Conservation (phyloP, 2,888 invertebrate species). For the Netelia virgata region DNA sequence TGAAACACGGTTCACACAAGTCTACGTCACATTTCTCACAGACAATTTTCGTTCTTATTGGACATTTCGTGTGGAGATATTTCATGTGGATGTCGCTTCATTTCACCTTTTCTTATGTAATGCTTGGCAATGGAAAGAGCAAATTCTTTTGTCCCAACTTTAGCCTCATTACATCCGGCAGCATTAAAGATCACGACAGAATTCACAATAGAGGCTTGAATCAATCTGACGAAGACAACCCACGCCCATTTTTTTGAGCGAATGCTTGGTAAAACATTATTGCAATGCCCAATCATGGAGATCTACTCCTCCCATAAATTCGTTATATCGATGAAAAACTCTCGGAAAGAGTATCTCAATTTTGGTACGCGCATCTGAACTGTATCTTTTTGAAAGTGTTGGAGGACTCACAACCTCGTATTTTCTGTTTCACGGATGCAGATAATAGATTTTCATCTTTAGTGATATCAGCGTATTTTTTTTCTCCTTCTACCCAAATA, state of each 20-base stretch:
- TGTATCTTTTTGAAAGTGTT: too few relatives aligned
- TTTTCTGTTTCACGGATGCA: conserved; percentile 28
- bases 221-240: conserved; percentile 61
- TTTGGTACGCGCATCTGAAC: too few relatives aligned
- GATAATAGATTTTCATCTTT: conserved; percentile 54
- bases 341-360: too few relatives aligned
- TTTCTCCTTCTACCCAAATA: conserved; percentile 30
- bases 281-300: conserved; percentile 67
- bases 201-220: conserved; percentile 62
- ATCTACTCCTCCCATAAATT: conserved; percentile 66
- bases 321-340: conserved; percentile 32
- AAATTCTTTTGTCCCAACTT: conserved; percentile 28
- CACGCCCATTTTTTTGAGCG: conserved; percentile 68
- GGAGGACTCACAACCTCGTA: not conserved
- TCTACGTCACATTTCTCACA: not conserved
- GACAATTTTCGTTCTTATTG: conserved; percentile 2
- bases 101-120: conserved; percentile 1
- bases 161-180: conserved; percentile 1
- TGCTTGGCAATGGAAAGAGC: conserved; percentile 15
- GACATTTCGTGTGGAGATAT: not conserved
- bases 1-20: not conserved
- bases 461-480: conserved; percentile 45
- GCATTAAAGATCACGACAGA: conserved; percentile 59
- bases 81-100: not conserved
- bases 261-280: conserved; percentile 63